Evolutionary conservation across 2,113 vertebrate genomes (phyloP).

Genomic region (Oxyura jamaicensis): DNA sequence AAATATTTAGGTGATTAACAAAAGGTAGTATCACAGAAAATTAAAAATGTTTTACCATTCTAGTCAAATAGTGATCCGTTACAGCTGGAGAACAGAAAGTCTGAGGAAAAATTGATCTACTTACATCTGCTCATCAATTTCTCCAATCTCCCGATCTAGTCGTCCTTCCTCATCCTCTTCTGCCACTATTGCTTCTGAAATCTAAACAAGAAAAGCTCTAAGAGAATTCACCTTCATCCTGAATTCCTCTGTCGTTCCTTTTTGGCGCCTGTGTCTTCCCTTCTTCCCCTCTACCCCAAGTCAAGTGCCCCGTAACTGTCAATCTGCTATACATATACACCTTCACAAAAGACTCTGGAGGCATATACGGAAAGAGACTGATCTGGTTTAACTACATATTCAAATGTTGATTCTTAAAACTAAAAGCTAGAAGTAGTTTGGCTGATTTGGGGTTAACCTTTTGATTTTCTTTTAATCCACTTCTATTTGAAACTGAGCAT

Average conservation of each 20-base stretch:
- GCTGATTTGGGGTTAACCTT: constrained; percentile 6
- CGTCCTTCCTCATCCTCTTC: constrained; percentile 97
- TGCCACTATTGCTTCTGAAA: constrained; percentile 95
- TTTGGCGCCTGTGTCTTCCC: constrained; percentile 33
- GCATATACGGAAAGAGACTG: background rate
- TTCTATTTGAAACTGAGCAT: background rate
- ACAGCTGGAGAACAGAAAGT: constrained; percentile 30
- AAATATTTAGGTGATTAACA: background rate
- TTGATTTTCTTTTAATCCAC: background rate
- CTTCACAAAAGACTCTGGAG: constrained; percentile 5
- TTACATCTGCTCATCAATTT: constrained; percentile 96
- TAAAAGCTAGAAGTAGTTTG: background rate
- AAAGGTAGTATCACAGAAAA: background rate
- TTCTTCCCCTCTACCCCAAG: background rate
- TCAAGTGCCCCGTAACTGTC: background rate
- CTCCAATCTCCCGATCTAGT: constrained; percentile 93
- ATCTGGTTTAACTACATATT: constrained; percentile 5
- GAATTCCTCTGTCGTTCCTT: constrained; percentile 19
- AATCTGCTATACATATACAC: background rate
- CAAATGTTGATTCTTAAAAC: background rate
- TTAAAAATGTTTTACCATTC: background rate
- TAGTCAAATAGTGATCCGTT: background rate
- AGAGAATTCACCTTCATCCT: constrained; percentile 38
- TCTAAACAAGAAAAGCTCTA: constrained; percentile 65
- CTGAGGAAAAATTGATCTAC: constrained; percentile 65